Conservation (phyloP, 2,797 vertebrate species). For the Acanthurus lineatus region DNA sequence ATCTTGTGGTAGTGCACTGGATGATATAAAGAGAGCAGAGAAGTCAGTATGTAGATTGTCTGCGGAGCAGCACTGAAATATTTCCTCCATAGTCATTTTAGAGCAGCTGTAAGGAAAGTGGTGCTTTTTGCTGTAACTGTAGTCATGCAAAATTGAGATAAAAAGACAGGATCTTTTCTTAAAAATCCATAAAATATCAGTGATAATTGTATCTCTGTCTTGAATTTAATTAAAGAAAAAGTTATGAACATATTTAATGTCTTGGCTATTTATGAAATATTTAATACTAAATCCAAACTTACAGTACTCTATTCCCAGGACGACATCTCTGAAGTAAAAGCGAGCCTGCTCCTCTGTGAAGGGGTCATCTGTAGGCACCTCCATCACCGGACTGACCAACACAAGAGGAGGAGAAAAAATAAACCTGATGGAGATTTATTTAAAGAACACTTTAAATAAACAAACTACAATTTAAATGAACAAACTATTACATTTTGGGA, state of each 20-base stretch:
- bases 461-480: background rate
- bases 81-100: background rate
- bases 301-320: slow-evolving; percentile 97
- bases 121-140: background rate
- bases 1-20: slow-evolving; percentile 98
- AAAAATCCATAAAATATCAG: background rate
- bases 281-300: slow-evolving; percentile 72
- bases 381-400: slow-evolving; percentile 92
- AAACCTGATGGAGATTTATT: background rate
- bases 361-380: slow-evolving; percentile 91
- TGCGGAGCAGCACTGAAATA: background rate
- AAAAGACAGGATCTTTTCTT: background rate
- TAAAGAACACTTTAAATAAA: background rate
- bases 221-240: background rate
- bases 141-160: background rate
- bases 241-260: background rate
- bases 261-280: background rate
- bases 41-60: background rate
- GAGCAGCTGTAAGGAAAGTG: background rate
- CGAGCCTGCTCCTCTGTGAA: slow-evolving; percentile 92
- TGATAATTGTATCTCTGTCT: background rate
- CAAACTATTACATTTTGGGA: background rate
- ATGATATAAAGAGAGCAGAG: background rate
- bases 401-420: background rate
- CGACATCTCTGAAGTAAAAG: slow-evolving; percentile 92